These are phyloP conservation scores for Odocoileus virginianus DNA, from an alignment of 2,113 vertebrate species.

Conservation along the genomic window DNA sequence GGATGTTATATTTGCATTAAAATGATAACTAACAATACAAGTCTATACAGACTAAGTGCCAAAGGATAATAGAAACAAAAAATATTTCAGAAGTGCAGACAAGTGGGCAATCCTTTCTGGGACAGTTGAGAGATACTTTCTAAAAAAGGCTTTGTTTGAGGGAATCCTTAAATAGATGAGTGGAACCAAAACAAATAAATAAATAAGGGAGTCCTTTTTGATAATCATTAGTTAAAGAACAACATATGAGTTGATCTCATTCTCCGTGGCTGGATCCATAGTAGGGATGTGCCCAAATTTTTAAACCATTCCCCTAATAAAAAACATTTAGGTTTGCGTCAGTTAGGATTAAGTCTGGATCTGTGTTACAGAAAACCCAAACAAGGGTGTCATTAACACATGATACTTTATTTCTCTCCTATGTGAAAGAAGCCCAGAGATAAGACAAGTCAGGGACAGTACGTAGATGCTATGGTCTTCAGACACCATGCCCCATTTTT, in stretches of 20 bases:
- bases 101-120: not conserved
- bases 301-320: not conserved
- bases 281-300: not conserved
- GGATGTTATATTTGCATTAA: not conserved
- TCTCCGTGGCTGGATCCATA: not conserved
- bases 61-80: not conserved
- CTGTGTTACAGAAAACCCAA: not conserved
- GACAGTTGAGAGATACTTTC: not conserved
- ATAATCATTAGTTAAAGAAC: not conserved
- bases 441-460: not conserved
- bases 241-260: not conserved
- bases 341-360: slow-evolving; percentile 17
- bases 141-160: not conserved
- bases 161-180: not conserved
- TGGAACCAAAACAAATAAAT: not conserved
- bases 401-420: not conserved
- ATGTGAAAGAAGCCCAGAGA: not conserved
- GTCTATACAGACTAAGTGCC: not conserved
- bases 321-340: not conserved
- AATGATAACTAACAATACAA: slow-evolving; percentile 13
- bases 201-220: not conserved
- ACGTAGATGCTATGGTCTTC: not conserved
- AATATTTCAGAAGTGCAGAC: not conserved
- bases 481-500: not conserved
- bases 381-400: not conserved